phyloP scores from a whole-genome alignment of 1,140 invertebrate genomes.

The Metopolophium dirhodum region DNA sequence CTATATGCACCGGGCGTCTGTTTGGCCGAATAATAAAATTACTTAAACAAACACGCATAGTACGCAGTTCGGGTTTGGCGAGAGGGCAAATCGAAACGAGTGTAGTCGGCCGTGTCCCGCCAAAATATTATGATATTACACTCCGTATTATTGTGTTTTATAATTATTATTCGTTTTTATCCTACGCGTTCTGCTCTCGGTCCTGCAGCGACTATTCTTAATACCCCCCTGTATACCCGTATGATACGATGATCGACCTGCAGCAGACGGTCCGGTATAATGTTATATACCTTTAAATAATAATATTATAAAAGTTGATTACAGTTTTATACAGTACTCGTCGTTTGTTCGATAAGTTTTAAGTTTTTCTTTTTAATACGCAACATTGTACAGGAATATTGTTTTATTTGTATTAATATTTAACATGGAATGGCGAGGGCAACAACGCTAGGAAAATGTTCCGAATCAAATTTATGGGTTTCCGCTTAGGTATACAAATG shows the following conservation, averaged over 20 bases:
- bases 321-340: too few species aligned
- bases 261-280: too few species aligned
- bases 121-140: conserved; percentile 11
- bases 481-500: not conserved
- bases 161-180: not conserved
- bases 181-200: not conserved
- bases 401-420: not conserved
- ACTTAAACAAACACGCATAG: not conserved
- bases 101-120: not conserved
- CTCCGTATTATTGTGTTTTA: not conserved
- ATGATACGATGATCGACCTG: too few species aligned
- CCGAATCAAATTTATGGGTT: not conserved
- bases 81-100: not conserved
- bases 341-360: not conserved
- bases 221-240: not conserved
- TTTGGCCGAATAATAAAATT: conserved; percentile 2
- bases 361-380: not conserved
- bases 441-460: not conserved
- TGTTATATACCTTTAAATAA: too few species aligned
- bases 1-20: not conserved
- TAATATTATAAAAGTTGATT: too few species aligned
- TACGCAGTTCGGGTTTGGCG: not conserved
- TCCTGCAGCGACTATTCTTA: not conserved
- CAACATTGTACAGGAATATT: not conserved
- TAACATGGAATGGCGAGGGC: not conserved